phyloP scores from a whole-genome alignment of 2,113 vertebrate genomes.

The Syrrhaptes paradoxus region DNA sequence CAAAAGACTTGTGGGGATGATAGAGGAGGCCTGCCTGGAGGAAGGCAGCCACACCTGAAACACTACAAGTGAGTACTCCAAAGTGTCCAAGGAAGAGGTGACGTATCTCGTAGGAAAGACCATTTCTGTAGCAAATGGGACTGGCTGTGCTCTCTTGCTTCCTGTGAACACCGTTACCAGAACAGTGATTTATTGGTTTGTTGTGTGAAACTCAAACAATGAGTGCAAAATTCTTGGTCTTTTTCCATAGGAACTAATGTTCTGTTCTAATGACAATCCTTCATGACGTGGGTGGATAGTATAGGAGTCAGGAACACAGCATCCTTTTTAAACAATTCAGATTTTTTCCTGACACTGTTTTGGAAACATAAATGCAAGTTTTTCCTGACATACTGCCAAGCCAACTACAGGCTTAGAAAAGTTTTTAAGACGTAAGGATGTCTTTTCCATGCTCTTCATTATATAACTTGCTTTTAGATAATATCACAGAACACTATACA shows the following conservation, averaged over 20 bases:
- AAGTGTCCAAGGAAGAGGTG: not conserved
- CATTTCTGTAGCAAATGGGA: not conserved
- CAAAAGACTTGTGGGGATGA: not conserved
- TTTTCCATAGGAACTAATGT: conserved; percentile 1
- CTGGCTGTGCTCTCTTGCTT: not conserved
- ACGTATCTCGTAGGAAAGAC: not conserved
- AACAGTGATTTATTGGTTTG: not conserved
- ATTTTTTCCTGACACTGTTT: not conserved
- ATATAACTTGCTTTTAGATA: not conserved
- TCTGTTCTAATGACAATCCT: not conserved
- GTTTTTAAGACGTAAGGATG: not conserved
- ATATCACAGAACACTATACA: not conserved
- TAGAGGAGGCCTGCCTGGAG: not conserved
- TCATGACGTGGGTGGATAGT: not conserved
- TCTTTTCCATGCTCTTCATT: not conserved
- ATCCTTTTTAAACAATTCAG: conserved; percentile 33
- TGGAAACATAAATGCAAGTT: not conserved
- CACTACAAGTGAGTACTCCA: not conserved
- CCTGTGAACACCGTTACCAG: not conserved
- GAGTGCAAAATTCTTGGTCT: not conserved
- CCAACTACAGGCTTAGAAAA: not conserved
- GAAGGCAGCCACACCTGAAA: not conserved
- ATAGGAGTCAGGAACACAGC: not conserved
- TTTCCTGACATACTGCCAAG: conserved; percentile 17
- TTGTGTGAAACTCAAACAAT: not conserved